Percentiles rank a stretch among this genome's conserved stretches.
Conservation (phyloP, 2,113 vertebrate genomes). For the Ctenomys sociabilis region DNA sequence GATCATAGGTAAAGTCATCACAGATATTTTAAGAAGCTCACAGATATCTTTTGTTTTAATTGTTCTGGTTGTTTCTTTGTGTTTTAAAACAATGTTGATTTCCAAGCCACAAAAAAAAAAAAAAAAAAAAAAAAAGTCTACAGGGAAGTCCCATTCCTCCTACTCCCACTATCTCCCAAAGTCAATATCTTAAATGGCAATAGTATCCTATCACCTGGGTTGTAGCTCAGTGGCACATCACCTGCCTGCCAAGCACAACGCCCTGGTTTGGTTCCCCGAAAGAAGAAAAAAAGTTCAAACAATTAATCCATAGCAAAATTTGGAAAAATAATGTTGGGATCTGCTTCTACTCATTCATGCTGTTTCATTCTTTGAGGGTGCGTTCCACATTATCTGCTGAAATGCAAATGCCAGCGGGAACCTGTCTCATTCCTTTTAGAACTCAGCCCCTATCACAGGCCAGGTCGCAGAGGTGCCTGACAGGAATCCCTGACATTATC, state of each 20-base stretch:
- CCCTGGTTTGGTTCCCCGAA: background rate
- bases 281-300: background rate
- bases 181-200: background rate
- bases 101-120: background rate
- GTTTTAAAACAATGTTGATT: slow-evolving; percentile 30
- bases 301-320: background rate
- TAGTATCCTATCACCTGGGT: background rate
- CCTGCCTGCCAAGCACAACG: background rate
- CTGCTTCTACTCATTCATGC: background rate
- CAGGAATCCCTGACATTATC: background rate
- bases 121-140: too few species aligned
- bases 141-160: background rate
- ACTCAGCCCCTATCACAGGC: background rate
- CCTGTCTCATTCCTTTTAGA: background rate
- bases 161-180: background rate
- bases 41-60: slow-evolving; percentile 11
- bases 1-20: background rate
- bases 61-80: background rate
- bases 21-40: slow-evolving; percentile 1
- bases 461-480: background rate
- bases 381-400: background rate
- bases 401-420: background rate
- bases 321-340: background rate
- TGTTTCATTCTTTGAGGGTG: background rate
- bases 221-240: background rate